Base-by-base conservation (phyloP, 2,888 invertebrate genomes). In the Dysmachus trigonus region DNA sequence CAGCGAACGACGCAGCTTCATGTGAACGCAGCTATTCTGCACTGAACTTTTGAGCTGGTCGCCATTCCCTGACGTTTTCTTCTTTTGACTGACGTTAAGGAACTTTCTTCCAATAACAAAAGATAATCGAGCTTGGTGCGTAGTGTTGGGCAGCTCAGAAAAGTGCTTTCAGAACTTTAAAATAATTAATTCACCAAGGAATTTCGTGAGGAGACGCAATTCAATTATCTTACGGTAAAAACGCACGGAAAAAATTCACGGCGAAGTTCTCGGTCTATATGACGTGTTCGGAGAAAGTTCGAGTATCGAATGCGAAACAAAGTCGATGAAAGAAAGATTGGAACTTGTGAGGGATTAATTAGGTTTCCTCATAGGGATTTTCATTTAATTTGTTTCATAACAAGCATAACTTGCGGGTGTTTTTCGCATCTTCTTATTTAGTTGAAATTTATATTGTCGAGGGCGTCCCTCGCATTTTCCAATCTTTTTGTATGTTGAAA, bases 261-360 rank as follows among this genome's bases (percentile, higher is more conserved):
- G 33, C 35, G 73, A 10, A 73, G 35, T 33, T 35, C 33, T 73
- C 15, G 31, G 15, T 27, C 1, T 53, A 4, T 81, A 31, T 81
- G 81, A 81, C 81, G 81, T 81, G 81, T 81, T 81, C 81, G 33
- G 53, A 81, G 81, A 81, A 81, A 81, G 81, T 81, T 81, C 81
- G 81, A 81, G 81, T 81, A 53, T 81, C 81, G 81, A 81, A 30
- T 8, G 27, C 51, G 81, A 81, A 81, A 62, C 27, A 27, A 18
- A 62, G 62, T 62, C 27, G 51, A 53, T 81, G 22, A 62, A 81
- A 51, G 51, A 53, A 79, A 79, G 62, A 62, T 62, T 81, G 81
- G 33, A 33, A 81, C 18, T 73, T 73, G 30, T 30, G 53, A n/a
- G 53, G 77, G 22, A 47, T 47, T 30, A 77, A 22, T 77, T 77